Evolutionary conservation across 2,113 vertebrate genomes (phyloP), one percentile per base, ranked within the genome.

Genomic region (Monopterus albus): DNA sequence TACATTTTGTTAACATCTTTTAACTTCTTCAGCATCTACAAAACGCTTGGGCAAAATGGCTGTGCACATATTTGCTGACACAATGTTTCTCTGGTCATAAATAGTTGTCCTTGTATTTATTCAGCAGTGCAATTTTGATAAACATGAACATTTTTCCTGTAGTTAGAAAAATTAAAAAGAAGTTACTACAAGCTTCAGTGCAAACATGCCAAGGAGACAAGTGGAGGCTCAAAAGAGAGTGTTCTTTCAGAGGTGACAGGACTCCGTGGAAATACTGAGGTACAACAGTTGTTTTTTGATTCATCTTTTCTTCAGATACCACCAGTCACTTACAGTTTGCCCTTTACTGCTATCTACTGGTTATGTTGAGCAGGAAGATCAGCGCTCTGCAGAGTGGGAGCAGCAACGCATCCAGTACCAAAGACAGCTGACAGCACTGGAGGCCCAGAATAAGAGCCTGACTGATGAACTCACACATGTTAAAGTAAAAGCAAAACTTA

Each of bases 111-210:
- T 23, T 11, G 0, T 4, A 11, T n/a, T 0, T n/a, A 40, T 49
- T 8, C 40, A 7, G 50, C n/a, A 59, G 14, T 2, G n/a, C 1
- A 12, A 1, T 4, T 46, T 15, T 60, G 6, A 51, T 9, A 2
- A 18, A 49, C 7, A 2, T 25, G 3, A 38, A 38, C 1, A 0
- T 58, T 36, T 35, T 35, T 46, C 53, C 61, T 87, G 55, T 86
- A 99, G 97, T 86, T 98, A 73, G 90, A 92, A 52, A 95, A 90
- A 82, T 87, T 99, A 82, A 97, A 95, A 78, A 95, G 91, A 88
- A 96, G 93, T 91, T 99, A 99, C 81, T 94, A 95, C 85, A 99
- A 96, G 82, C 93, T 98, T 58, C 95, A 97, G 85, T 94, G 90
- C 75, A 96, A 93, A 74, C 94, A 95, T 12, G 25, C 91, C 20